Evolutionary conservation across 2,888 invertebrate species (phyloP), one percentile per base, ranked within the genome.

Genomic region (Euspilapteryx auroguttella): DNA sequence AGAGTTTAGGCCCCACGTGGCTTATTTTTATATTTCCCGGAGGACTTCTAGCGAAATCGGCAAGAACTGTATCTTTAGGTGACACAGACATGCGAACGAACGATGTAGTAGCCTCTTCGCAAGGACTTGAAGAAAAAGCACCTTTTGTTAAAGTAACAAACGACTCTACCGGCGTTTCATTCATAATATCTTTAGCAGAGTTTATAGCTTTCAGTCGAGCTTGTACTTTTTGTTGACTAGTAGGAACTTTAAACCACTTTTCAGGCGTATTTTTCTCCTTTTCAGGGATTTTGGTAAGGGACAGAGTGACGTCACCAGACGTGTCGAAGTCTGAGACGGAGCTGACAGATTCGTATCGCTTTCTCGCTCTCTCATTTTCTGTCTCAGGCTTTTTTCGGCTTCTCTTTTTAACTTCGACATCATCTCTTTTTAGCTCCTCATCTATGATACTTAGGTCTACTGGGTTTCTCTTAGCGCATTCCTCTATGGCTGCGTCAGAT

Each of bases 1-100:
- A 84, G 5, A 83, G 38, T 45, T 80, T 82, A n/a, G 75, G 68
- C 9, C 75, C 76, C 14, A 73, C 45, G 24, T 73, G 68, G 29
- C 47, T 75, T 20, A 76, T 64, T 10, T 62, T 41, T 4, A 76
- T 34, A 29, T 53, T 62, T 1, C 65, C 58, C 32, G 66, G 64
- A 3, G 58, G 53, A 31, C 55, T 56, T 33, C 49, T 51, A 1
- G 52, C 44, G 13, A 49, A 29, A 25, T 62, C 64, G 0, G 47
- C 32, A 7, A 54, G 30, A 1, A 53, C 46, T 2, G 52, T 52
- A 15, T 59, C 61, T 38, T 62, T 59, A 0, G 68, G 69, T 1
- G 69, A 71, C 2, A 58, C 52, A 1, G 65, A 64, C 50, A 58
- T 47, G 8, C 56, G 44, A 0, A 62, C 58, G 5, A 49, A 54